Evolutionary conservation across 2,113 vertebrate genomes (phyloP).

Genomic region (Phylloscopus whistleri): DNA sequence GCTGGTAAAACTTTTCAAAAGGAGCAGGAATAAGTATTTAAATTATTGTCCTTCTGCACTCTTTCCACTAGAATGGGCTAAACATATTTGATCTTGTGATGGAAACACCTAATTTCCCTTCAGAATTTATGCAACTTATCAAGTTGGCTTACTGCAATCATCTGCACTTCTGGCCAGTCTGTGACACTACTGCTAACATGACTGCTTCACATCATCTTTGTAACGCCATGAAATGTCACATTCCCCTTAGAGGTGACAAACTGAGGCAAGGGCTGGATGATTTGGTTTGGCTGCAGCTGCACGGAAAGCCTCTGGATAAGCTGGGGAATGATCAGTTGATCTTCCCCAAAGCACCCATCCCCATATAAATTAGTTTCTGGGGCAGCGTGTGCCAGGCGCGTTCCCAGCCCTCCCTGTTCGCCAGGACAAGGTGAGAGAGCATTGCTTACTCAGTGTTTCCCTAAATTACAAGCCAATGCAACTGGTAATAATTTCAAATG

Average conservation of each 20-base stretch:
- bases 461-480: not conserved
- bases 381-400: not conserved
- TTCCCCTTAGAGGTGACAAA: not conserved
- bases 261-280: not conserved
- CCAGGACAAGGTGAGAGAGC: not conserved
- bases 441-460: not conserved
- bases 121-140: not conserved
- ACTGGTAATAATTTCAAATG: not conserved
- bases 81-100: not conserved
- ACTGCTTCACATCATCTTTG: not conserved
- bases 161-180: not conserved
- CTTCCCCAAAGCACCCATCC: not conserved
- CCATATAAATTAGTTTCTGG: not conserved
- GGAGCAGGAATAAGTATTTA: not conserved
- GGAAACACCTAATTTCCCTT: not conserved
- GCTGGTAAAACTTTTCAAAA: not conserved
- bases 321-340: not conserved
- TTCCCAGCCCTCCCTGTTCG: rapidly evolving
- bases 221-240: not conserved
- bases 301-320: not conserved
- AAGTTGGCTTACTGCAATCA: not conserved
- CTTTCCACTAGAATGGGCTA: not conserved
- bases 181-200: rapidly evolving
- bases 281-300: not conserved
- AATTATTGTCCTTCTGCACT: not conserved